Percentiles rank a stretch among this genome's conserved stretches.
Evolutionary conservation across 2,113 vertebrate species (phyloP).

Genomic region (Neofelis nebulosa): DNA sequence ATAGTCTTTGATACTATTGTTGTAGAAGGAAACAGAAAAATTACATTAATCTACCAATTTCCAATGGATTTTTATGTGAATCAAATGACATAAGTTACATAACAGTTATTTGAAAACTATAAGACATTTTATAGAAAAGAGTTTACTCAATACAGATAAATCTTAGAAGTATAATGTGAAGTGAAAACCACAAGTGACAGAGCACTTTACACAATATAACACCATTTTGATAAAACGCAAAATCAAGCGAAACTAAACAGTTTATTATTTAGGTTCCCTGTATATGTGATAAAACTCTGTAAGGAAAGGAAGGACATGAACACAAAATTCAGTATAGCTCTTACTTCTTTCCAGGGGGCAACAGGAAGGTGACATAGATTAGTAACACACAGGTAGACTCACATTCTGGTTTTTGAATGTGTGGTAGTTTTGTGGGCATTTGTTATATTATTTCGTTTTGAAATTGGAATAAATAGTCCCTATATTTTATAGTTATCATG

Average conservation of each 20-base stretch:
- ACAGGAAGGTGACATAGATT: not conserved
- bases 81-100: not conserved
- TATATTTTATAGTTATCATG: not conserved
- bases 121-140: slow-evolving; percentile 1
- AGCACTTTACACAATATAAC: not conserved
- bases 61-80: not conserved
- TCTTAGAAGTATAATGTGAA: not conserved
- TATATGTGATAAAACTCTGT: not conserved
- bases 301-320: not conserved
- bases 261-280: not conserved
- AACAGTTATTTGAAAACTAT: not conserved
- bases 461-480: not conserved
- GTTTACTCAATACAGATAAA: not conserved
- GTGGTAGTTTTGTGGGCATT: not conserved
- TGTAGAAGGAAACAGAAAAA: not conserved
- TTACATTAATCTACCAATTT: not conserved
- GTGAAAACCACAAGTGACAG: not conserved
- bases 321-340: not conserved
- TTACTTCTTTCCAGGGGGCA: not conserved
- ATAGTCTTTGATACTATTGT: not conserved
- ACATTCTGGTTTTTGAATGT: not conserved
- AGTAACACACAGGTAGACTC: not conserved
- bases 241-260: not conserved
- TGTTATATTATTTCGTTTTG: not conserved
- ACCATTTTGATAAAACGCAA: not conserved